phyloP scores from a whole-genome alignment of 2,888 invertebrate genomes.

The Diabrotica balteata region DNA sequence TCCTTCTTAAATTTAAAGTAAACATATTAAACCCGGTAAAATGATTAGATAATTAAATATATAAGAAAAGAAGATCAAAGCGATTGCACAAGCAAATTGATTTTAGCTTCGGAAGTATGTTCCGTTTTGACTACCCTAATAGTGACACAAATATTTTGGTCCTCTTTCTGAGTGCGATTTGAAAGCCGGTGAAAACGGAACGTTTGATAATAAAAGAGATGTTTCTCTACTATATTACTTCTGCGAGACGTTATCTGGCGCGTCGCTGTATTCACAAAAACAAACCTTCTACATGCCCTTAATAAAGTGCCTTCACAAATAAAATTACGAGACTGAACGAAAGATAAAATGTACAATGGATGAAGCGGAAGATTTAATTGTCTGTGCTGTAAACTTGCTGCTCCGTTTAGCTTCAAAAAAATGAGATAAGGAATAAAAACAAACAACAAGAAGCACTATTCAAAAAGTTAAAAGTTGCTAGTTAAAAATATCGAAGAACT shows the following conservation, averaged over 20 bases:
- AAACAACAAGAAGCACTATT: too few species aligned
- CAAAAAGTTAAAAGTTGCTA: too few species aligned
- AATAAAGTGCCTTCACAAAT: conserved; percentile 9
- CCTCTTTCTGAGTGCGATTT: not conserved
- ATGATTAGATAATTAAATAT: too few species aligned
- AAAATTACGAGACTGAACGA: conserved; percentile 15
- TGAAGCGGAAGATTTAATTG: conserved; percentile 7
- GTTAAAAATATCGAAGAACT: too few species aligned
- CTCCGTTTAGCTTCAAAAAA: not conserved
- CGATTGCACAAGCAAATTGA: too few species aligned
- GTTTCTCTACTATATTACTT: conserved; percentile 24
- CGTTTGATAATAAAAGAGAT: conserved; percentile 23
- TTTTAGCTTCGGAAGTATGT: too few species aligned
- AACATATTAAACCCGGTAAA: too few species aligned
- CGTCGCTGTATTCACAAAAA: conserved; percentile 18
- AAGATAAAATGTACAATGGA: conserved; percentile 21
- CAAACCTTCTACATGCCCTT: conserved; percentile 14
- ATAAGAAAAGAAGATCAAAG: too few species aligned
- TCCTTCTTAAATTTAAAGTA: too few species aligned
- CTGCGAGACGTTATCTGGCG: conserved; percentile 20
- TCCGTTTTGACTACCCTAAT: too few species aligned
- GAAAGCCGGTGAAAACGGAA: conserved; percentile 19
- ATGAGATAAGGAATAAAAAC: too few species aligned
- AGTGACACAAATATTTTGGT: conserved; percentile 7
- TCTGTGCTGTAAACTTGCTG: conserved; percentile 2